These are phyloP conservation scores for Camelus bactrianus DNA, from an alignment of 2,113 vertebrate species.

Conservation along the genomic window DNA sequence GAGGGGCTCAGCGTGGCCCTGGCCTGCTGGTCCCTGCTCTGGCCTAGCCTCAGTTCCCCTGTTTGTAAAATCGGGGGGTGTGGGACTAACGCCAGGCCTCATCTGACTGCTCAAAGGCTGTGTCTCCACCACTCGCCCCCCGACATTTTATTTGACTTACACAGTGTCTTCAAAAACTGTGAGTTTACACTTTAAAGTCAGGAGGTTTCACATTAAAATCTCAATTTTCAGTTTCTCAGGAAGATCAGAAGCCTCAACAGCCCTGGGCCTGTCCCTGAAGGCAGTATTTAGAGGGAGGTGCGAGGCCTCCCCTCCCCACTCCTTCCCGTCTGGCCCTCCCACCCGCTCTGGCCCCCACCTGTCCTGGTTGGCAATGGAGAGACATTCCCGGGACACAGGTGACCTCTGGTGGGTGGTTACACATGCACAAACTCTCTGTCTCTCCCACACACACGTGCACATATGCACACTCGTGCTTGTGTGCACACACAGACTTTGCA, in stretches of 20 bases:
- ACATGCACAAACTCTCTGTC: accelerated
- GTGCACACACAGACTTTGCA: accelerated
- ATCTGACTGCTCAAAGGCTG: not conserved
- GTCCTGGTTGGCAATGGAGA: not conserved
- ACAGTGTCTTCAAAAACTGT: not conserved
- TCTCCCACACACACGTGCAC: not conserved
- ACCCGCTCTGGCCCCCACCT: not conserved
- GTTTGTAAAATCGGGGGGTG: not conserved
- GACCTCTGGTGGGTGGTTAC: not conserved
- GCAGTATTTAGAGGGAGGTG: not conserved
- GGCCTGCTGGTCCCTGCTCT: not conserved
- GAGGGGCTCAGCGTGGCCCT: not conserved
- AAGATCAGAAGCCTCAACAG: not conserved
- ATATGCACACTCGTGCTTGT: not conserved
- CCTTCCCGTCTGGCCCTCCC: no score
- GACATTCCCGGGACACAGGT: not conserved
- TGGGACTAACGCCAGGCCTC: not conserved
- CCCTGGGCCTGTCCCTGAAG: not conserved
- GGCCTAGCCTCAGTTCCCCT: not conserved
- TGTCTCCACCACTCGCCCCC: no score
- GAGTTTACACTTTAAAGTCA: not conserved
- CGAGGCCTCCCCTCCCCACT: not conserved
- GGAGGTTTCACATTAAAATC: not conserved
- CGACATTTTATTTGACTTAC: not conserved
- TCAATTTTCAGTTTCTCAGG: not conserved